These are phyloP conservation scores for Drosophila teissieri DNA, from an alignment of 1,140 invertebrate species.

Conservation along the genomic window DNA sequence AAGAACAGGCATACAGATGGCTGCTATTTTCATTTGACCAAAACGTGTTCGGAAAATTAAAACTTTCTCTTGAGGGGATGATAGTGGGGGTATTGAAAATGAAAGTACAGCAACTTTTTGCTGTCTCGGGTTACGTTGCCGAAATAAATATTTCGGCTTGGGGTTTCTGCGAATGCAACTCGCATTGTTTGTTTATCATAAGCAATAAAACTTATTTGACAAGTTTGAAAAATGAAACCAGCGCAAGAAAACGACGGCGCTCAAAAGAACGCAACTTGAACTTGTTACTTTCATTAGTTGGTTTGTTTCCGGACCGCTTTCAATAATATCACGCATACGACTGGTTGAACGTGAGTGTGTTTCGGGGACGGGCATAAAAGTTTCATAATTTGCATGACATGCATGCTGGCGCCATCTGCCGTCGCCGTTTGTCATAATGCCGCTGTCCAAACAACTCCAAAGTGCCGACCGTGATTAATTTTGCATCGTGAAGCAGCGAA, in stretches of 20 bases:
- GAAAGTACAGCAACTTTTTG: constrained; percentile 62
- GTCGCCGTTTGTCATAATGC: constrained; percentile 63
- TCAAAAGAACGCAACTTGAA: constrained; percentile 10
- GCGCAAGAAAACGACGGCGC: constrained; percentile 8
- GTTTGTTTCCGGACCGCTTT: constrained; percentile 10
- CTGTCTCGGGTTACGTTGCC: constrained; percentile 53
- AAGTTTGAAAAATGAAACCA: constrained; percentile 71
- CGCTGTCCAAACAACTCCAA: constrained; percentile 61
- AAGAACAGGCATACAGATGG: constrained; percentile 41
- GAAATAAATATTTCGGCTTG: constrained; percentile 45
- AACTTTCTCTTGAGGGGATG: constrained; percentile 40
- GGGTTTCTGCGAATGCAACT: constrained; percentile 32
- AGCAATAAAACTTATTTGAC: constrained; percentile 80
- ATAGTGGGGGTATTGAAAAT: constrained; percentile 46
- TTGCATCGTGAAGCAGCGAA: constrained; percentile 34
- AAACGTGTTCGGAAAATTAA: constrained; percentile 80
- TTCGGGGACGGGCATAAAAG: constrained; percentile 38
- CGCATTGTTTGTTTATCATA: constrained; percentile 73
- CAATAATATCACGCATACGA: constrained; percentile 21
- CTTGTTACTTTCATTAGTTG: constrained; percentile 55
- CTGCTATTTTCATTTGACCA: constrained; percentile 75
- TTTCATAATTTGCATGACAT: constrained; percentile 80
- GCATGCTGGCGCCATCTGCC: constrained; percentile 65
- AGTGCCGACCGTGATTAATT: constrained; percentile 73
- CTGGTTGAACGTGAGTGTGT: constrained; percentile 12